Evolutionary conservation across 64 coral and sea anemone genomes (phyloP), one percentile per base, ranked within the genome.

Genomic region (Orbicella faveolata): DNA sequence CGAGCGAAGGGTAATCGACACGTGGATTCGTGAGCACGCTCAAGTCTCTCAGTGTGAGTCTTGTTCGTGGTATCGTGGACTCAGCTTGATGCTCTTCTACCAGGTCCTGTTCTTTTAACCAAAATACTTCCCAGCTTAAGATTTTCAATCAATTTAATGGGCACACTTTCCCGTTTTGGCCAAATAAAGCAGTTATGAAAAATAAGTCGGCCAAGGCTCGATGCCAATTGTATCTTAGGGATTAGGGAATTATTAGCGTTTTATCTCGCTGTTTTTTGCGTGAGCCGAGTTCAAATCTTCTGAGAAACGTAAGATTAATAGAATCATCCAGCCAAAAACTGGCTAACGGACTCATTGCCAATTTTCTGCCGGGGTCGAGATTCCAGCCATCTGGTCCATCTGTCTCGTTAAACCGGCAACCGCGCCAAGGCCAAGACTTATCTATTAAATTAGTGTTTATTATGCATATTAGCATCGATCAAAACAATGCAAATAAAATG

Each of bases 401-500:
- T 16, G 65, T 52, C 37, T 52, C 34, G 19, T 2, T 72, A 33
- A 70, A 72, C 48, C 39, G 19, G 52, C 39, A 14, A 20, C 18
- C 65, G 37, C 21, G 16, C 68, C 65, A 67, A 70, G 11, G n/a
- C 37, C n/a, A 70, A 53, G 63, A 73, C 52, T 25, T 21, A 53
- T 72, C 36, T 14, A 72, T 44, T 1, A 30, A 37, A 66, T 66
- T 52, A 51, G 39, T 51, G 36, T 72, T 85, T 69, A 66, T 84
- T 68, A 84, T 85, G 82, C 82, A 53, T 52, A 85, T 83, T 16
- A 83, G 36, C 62, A 20, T 67, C 81, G 61, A 68, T 65, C 34
- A 44, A 83, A 68, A 85, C 39, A 85, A 72, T 72, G 82, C 36
- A 26, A 48, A 52, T 52, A 85, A 85, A 54, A 35, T 25, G 65